A percentile compares a stretch with the other conserved stretches of the same genome.
These are phyloP conservation scores for Molorchus minor DNA, from an alignment of 2,888 invertebrate genomes.

Conservation along the genomic window DNA sequence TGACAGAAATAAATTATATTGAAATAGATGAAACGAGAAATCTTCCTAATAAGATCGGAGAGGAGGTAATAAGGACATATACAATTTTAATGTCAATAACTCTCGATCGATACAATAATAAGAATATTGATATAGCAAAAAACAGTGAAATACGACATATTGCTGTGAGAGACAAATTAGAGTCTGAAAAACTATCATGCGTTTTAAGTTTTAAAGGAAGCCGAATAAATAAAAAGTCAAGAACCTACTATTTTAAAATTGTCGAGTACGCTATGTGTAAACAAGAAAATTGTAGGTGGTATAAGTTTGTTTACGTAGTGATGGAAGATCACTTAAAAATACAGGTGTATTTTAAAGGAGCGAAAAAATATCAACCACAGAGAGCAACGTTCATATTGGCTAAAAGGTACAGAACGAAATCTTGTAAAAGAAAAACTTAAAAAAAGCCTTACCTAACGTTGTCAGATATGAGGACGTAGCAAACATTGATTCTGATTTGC, in stretches of 20 bases:
- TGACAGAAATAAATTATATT: neutral
- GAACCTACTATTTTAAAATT: neutral
- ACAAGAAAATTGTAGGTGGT: neutral
- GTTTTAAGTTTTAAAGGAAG: neutral
- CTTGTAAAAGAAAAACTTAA: conserved; percentile 1
- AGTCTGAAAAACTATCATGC: neutral
- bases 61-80: neutral
- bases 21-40: neutral
- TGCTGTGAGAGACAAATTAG: neutral
- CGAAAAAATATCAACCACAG: neutral
- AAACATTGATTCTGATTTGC: neutral
- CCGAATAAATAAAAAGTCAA: neutral
- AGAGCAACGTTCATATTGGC: conserved; percentile 12
- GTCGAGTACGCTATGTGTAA: neutral
- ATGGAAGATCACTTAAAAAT: neutral
- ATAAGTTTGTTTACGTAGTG: neutral
- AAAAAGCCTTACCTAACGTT: conserved; percentile 1
- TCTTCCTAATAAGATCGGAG: too few relatives aligned
- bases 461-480: conserved; percentile 4
- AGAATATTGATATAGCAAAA: neutral
- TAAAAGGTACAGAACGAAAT: conserved; percentile 6
- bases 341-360: conserved; percentile 5
- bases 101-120: neutral
- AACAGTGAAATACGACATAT: neutral
- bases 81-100: neutral